These are phyloP conservation scores for Daubentonia madagascariensis DNA, from an alignment of 2,113 vertebrate species.

Conservation along the genomic window DNA sequence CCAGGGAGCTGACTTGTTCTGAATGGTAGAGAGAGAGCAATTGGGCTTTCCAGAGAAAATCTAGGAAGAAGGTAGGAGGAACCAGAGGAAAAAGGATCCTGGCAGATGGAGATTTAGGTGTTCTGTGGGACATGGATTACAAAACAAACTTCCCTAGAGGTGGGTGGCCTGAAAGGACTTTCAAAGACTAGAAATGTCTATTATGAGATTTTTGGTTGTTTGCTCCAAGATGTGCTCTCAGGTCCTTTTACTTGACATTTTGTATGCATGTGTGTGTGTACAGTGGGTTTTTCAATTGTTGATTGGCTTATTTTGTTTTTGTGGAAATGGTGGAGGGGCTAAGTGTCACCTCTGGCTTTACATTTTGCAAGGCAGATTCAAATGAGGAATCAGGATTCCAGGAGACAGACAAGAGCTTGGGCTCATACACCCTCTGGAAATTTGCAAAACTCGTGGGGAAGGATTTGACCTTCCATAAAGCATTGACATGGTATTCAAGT, in stretches of 20 bases:
- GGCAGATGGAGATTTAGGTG: neutral
- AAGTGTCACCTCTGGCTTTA: neutral
- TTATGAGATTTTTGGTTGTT: neutral
- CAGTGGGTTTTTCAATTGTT: neutral
- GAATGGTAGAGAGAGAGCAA: neutral
- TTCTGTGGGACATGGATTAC: neutral
- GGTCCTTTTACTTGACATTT: neutral
- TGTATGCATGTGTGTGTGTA: neutral
- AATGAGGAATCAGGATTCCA: neutral
- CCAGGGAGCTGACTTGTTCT: neutral
- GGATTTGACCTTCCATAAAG: constrained; percentile 1
- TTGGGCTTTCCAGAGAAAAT: neutral
- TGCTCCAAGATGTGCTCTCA: neutral
- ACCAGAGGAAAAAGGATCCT: neutral
- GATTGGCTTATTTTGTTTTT: neutral
- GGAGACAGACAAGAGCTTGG: neutral
- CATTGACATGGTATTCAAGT: neutral
- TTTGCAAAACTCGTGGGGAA: neutral
- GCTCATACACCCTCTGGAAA: neutral
- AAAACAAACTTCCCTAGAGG: neutral
- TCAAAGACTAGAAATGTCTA: neutral
- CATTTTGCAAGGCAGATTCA: constrained; percentile 5
- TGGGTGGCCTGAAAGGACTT: neutral
- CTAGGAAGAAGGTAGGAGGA: neutral
- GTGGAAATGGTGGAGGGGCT: neutral